Evolutionary conservation across 2,888 invertebrate genomes (phyloP).

Genomic region (Melinaea marsaeus): DNA sequence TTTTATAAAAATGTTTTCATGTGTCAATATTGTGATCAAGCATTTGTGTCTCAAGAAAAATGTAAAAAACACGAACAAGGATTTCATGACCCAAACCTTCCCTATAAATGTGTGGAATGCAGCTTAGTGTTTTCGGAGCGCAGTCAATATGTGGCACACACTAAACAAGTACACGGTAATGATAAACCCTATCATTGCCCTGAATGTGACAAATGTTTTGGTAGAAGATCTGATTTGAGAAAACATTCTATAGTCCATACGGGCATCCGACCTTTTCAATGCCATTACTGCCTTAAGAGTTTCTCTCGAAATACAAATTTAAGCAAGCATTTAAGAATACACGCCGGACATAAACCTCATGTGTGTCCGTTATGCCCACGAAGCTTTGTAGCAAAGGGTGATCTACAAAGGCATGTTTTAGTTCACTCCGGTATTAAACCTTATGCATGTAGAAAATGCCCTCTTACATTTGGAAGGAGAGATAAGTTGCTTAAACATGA

Average conservation of each 20-base stretch:
- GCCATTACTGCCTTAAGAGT: conserved; percentile 84
- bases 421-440: conserved; percentile 83
- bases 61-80: conserved; percentile 80
- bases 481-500: conserved; percentile 84
- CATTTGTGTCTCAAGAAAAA: conserved; percentile 81
- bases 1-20: conserved; percentile 81
- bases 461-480: conserved; percentile 81
- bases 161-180: conserved; percentile 81
- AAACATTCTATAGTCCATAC: conserved; percentile 88
- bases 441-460: conserved; percentile 81
- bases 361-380: conserved; percentile 85
- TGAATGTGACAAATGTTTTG: conserved; percentile 83
- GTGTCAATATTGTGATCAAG: conserved; percentile 85
- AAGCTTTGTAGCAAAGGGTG: conserved; percentile 83
- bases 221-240: conserved; percentile 82
- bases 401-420: conserved; percentile 81
- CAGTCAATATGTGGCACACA: conserved; percentile 80
- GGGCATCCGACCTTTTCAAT: conserved; percentile 85
- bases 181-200: conserved; percentile 85
- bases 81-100: conserved; percentile 80
- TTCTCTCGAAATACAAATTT: conserved; percentile 88
- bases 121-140: conserved; percentile 80
- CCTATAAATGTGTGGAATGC: conserved; percentile 79
- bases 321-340: conserved; percentile 85
- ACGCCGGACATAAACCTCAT: conserved; percentile 84